Evolutionary conservation across 2,888 invertebrate species (phyloP), one percentile per base, ranked within the genome.

Genomic region (Neria commutata): DNA sequence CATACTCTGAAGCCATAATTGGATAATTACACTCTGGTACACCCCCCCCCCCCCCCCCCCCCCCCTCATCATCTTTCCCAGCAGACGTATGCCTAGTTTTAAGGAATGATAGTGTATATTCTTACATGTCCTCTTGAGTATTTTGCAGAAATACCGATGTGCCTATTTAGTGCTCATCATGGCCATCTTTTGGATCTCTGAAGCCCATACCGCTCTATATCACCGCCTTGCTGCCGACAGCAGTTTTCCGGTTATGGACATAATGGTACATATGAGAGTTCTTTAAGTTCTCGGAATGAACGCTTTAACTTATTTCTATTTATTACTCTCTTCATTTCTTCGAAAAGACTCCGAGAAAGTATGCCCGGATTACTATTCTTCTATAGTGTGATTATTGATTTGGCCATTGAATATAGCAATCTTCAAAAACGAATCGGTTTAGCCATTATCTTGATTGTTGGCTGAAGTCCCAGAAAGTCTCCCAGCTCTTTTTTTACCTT

Each of bases 351-450:
- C 85, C 0, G 84, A 86, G 57, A 75, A 74, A 53, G 87, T 88
- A 0, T 89, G 89, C 62, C 83, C 86, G n/a, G 86, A 89, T 19
- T 91, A 91, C 77, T 91, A 89, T 91, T 91, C 77, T 86, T 91
- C 78, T 94, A 93, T 0, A 94, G 94, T 21, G 84, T 95, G 65
- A 89, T 94, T 76, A 90, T 95, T 54, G 94, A 94, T 0, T 89
- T 93, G 2, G 92, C 92, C 0, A 91, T 95, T 2, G 94, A 95
- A 80, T 89, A 91, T 77, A 92, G 92, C 68, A 92, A 91, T 76
- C 82, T 95, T 34, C 95, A 95, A 70, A 89, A 91, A 79, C 84
- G 95, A 63, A 88, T 94, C 1, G 94, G 94, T 0, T 33, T 86
- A 89, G 21, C 4, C 79, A 91, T 92, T 1, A 89, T 94, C 49